Conservation (phyloP, 1,140 invertebrate genomes). For the Micrasema longulum region DNA sequence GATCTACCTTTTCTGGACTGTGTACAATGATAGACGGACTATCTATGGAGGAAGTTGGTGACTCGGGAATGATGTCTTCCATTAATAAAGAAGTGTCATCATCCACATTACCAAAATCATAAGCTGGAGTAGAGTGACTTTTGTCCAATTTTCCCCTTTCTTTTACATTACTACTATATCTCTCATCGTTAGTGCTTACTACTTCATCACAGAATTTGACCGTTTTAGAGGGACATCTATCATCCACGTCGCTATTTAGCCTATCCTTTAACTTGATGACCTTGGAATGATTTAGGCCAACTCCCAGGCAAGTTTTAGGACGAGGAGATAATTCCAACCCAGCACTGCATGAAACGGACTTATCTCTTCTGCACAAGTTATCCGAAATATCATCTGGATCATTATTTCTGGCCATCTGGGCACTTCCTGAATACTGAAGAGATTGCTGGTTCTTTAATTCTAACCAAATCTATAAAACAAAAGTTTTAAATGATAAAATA, state of each 20-base stretch:
- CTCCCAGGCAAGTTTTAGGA: slow-evolving; percentile 76
- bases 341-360: slow-evolving; percentile 76
- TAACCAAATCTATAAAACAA: slow-evolving; percentile 72
- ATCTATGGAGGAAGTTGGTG: slow-evolving; percentile 59
- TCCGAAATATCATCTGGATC: slow-evolving; percentile 57
- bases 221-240: slow-evolving; percentile 43
- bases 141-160: slow-evolving; percentile 76
- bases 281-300: slow-evolving; percentile 55
- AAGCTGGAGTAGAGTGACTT: slow-evolving; percentile 81
- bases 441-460: slow-evolving; percentile 72
- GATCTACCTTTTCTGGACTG: slow-evolving; percentile 58
- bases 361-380: slow-evolving; percentile 61
- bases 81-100: slow-evolving; percentile 55
- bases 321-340: slow-evolving; percentile 75
- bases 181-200: slow-evolving; percentile 50
- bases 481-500: background rate
- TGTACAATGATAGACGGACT: slow-evolving; percentile 55
- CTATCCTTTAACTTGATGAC: slow-evolving; percentile 42
- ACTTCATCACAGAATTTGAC: slow-evolving; percentile 50
- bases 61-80: slow-evolving; percentile 60
- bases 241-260: slow-evolving; percentile 18
- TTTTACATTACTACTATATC: slow-evolving; percentile 40
- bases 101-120: slow-evolving; percentile 71
- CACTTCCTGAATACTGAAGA: slow-evolving; percentile 63
- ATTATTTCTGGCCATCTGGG: slow-evolving; percentile 55